Evolutionary conservation across 2,797 vertebrate genomes (phyloP), one percentile per base, ranked within the genome.

Genomic region (Alcedo quadribrachys): DNA sequence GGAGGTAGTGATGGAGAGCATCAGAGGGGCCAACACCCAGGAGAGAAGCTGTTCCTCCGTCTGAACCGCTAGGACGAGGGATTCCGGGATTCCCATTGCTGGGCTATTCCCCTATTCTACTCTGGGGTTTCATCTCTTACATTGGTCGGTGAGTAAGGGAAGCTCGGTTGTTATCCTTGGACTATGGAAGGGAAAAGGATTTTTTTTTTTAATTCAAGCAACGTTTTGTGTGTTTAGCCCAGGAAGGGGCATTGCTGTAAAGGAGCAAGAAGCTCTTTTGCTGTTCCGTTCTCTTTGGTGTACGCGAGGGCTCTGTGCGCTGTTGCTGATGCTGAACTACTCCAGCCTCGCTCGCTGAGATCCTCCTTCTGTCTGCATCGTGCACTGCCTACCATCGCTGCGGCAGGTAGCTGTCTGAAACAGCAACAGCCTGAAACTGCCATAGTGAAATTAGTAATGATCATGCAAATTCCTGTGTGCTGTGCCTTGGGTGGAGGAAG

Each of bases 51-150:
- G 32, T 7, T 48, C 58, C 62, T 65, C 50, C 8, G 75, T 33
- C 27, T 8, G 14, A 82, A 87, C 81, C 51, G 57, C 79, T 78
- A 9, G 91, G 61, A 67, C 32, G 61, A 48, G 80, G 91, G 89
- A 82, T 85, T 91, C 73, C 35, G 89, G 94, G 95, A 90, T 93
- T 93, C 94, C 95, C 90, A 1, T 35, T 40, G 78, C 88, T 48
- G 90, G 95, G 92, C 85, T 89, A 8, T 89, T 83, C 70, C 91
- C 71, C 48, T 50, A 5, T 53, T 58, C 87, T 85, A 6, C 65
- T 63, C 68, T 68, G 43, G 3, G 62, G 54, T 91, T 53, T 79
- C 86, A 4, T 82, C 79, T 71, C 37, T 60, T 42, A 2, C n/a
- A 4, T 28, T 55, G 48, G 15, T 54, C 27, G 10, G 5, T 30